Evolutionary conservation across 2,888 invertebrate species (phyloP), one percentile per base, ranked within the genome.

Genomic region (Caenorhabditis sp.): DNA sequence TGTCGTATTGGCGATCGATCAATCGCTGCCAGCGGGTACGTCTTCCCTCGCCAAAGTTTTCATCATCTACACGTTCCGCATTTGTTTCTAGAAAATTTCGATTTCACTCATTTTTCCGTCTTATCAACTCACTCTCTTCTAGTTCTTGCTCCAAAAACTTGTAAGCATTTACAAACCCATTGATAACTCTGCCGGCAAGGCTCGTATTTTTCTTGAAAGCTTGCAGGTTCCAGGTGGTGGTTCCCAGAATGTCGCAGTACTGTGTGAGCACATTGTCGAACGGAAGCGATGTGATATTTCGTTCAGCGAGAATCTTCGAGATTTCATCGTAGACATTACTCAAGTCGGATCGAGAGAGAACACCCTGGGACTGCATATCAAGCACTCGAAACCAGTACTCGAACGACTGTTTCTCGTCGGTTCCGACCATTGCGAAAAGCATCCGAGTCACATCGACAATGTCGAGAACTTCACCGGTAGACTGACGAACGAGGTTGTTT

Each of bases 361-460:
- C n/a, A 6, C 69, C 78, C 8, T 47, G 20, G 15, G 56, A 61
- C 6, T 78, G 47, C 0, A 69, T 64, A 56, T 78, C 69, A 11
- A 78, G 69, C 1, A 78, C 64, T 24, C 69, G 62, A 37, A 69
- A 69, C 78, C 78, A 78, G 26, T 78, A 78, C 26, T 78, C 69
- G 22, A 58, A 56, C 2, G 68, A 56, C n/a, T 78, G 78, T 13
- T 24, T 22, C 26, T 78, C 78, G 26, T 78, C 78, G 5, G 69
- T 69, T 1, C 78, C 78, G 20, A 69, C 37, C 35, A 64, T 64
- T 22, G 78, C 78, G 15, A 78, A 78, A 6, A 78, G 20, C 9
- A 78, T 15, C 61, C 69, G 62, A 11, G 37, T 28, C 44, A 77
- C 44, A 32, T 68, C 67, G 13, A 26, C 55, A 6, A 13, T 26